Evolutionary conservation across 2,797 vertebrate species (phyloP).

Genomic region (Anabacerthia variegaticeps): DNA sequence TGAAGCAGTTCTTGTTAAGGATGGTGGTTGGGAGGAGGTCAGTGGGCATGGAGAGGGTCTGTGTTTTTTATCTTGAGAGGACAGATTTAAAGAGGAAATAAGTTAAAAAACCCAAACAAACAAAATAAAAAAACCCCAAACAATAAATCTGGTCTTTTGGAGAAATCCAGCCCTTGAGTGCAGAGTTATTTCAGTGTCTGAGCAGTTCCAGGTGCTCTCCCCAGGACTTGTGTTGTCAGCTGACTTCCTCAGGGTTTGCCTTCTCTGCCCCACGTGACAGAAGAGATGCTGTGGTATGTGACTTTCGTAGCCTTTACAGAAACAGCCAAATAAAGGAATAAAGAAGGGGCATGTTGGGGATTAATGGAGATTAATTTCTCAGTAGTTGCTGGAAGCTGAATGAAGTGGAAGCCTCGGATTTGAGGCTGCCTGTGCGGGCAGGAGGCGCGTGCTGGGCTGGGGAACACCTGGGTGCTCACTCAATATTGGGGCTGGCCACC

Average conservation of each 20-base stretch:
- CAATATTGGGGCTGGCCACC: background rate
- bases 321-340: background rate
- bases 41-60: background rate
- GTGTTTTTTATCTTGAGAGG: background rate
- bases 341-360: background rate
- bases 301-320: background rate
- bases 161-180: background rate
- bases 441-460: rapidly evolving
- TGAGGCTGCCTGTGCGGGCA: background rate
- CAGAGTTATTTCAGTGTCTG: background rate
- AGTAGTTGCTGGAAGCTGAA: background rate
- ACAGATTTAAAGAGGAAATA: background rate
- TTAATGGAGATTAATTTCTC: background rate
- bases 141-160: background rate
- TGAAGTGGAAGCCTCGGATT: background rate
- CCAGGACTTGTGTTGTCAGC: background rate
- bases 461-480: background rate
- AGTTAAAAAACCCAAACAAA: background rate
- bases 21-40: background rate
- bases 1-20: background rate
- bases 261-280: rapidly evolving
- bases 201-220: background rate
- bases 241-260: background rate
- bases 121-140: too few relatives aligned
- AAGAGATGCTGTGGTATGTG: background rate